Evolutionary conservation across 2,888 invertebrate genomes (phyloP).

Genomic region (Tetrapedia diversipes): DNA sequence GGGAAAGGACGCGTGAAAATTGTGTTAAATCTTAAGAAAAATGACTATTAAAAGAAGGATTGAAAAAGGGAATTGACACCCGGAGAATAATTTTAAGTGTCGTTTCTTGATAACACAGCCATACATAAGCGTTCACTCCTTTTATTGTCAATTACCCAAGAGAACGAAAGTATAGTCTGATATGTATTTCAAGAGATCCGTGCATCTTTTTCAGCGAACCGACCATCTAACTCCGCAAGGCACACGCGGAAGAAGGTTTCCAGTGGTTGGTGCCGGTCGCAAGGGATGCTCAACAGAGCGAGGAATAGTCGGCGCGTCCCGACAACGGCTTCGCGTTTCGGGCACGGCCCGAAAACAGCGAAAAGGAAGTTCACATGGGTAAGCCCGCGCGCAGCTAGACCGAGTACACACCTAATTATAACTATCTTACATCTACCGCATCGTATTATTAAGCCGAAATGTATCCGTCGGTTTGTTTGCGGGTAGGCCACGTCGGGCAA

Average conservation of each 20-base stretch:
- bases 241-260: background rate
- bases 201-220: too few species aligned
- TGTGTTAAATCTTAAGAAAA: too few species aligned
- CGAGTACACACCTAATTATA: constrained; percentile 81
- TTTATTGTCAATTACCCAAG: too few species aligned
- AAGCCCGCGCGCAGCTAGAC: constrained; percentile 78
- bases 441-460: constrained; percentile 72
- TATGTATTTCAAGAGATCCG: too few species aligned
- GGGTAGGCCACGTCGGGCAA: constrained; percentile 51
- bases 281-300: constrained; percentile 35
- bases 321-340: constrained; percentile 61
- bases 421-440: constrained; percentile 81
- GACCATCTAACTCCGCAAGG: too few species aligned
- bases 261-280: background rate
- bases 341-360: constrained; percentile 73
- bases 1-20: too few species aligned
- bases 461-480: constrained; percentile 50
- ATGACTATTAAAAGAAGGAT: too few species aligned
- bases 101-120: too few species aligned
- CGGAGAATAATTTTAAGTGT: too few species aligned
- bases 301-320: constrained; percentile 34
- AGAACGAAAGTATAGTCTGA: too few species aligned
- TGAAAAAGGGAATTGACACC: too few species aligned
- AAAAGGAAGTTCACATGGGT: constrained; percentile 81
- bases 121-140: too few species aligned